Conservation (phyloP, 2,888 invertebrate genomes). For the Tineola bisselliella region DNA sequence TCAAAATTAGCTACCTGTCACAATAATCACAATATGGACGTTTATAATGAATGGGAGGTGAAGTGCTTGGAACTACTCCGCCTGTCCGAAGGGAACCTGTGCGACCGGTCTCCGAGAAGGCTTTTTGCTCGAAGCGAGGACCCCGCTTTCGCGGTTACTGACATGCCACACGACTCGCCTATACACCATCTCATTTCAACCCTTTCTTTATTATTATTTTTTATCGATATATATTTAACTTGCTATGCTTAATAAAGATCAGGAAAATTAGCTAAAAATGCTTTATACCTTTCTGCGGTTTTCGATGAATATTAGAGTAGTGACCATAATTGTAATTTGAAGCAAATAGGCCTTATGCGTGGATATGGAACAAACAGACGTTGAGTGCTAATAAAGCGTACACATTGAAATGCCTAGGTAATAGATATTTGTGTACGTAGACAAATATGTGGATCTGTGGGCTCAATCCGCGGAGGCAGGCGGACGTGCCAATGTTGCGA, state of each 20-base stretch:
- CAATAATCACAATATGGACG: not conserved
- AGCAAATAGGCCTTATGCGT: not conserved
- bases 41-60: conserved; percentile 18
- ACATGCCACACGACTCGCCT: not conserved
- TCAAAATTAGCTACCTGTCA: conserved; percentile 2
- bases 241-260: too few species aligned
- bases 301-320: too few species aligned
- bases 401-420: not conserved
- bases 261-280: too few species aligned
- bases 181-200: not conserved
- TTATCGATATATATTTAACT: not conserved
- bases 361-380: not conserved
- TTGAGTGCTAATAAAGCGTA: conserved; percentile 2
- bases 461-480: conserved; percentile 29
- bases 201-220: not conserved
- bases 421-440: conserved; percentile 2
- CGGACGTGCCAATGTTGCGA: conserved; percentile 52
- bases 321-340: too few species aligned
- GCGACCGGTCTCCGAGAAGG: conserved; percentile 39
- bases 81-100: conserved; percentile 33
- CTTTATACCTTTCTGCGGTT: too few species aligned
- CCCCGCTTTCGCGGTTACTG: conserved; percentile 12
- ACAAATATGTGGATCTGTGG: conserved; percentile 7
- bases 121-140: conserved; percentile 37
- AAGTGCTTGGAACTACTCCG: conserved; percentile 16